Base-by-base conservation (phyloP, 2,888 invertebrate genomes). In the Drosophila rubida region DNA sequence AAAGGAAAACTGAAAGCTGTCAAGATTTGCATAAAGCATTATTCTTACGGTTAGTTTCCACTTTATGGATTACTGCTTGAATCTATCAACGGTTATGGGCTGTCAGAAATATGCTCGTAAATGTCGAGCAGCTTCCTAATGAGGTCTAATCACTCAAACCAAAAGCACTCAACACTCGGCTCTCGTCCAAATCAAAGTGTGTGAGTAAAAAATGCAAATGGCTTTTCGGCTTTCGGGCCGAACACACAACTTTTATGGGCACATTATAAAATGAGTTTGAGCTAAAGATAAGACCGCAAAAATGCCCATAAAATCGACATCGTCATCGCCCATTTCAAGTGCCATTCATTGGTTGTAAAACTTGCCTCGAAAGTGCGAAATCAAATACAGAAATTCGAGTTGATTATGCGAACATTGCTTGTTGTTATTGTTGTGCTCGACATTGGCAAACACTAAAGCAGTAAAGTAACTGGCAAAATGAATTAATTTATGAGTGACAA, bases 171-270 rank as follows among this genome's bases (percentile, higher is more conserved):
- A 11, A 25, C 23, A 23, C 23, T 23, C 23, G 23, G 6, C 46
- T 42, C 22, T 37, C 32, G 54, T 11, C 19, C 58, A 70, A 61
- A 73, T 65, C 51, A 32, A 69, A 57, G 35, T 16, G 14, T 46
- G 44, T 49, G 39, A 41, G 44, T 49, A 27, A 44, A 51, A 84
- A 78, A 75, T 65, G 63, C 49, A 85, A 83, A 74, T 82, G 55
- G 45, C 30, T 65, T 61, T 57, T 35, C 55, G 46, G 37, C 41
- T 70, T 35, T 22, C 19, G 19, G n/a, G 11, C 32, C 6, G 9
- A 22, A 27, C 27, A n/a, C 8, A 44, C 32, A 69, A 74, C 64
- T 83, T 82, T 82, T 77, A 87, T 69, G 80, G 55, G 32, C 45
- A 35, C 53, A 71, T 80, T 80, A 74, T 62, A 83, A 69, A 78